Evolutionary conservation across 2,888 invertebrate species (phyloP), one percentile per base, ranked within the genome.

Genomic region (Piscicola geometra): DNA sequence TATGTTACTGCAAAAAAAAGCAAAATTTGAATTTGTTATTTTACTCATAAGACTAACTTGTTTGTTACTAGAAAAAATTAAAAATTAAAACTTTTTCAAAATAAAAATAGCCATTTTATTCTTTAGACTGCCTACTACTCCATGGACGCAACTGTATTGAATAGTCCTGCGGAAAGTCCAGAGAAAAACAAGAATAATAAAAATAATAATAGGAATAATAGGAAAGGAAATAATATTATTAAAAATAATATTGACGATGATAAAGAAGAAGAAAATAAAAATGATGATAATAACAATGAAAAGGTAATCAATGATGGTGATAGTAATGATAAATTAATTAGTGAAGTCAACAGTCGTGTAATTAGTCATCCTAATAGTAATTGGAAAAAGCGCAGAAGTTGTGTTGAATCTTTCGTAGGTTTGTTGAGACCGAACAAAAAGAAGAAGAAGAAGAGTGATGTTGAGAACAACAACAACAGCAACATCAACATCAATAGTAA

Each of bases 151-250:
- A 33, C 28, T 1, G 33, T 47, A 9, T 2, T 50, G 30, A 71
- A 41, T 2, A 71, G 71, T 32, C 52, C 71, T 28, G 71, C 47
- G 5, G 71, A 71, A 3, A 71, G 71, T 50, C 71, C 71, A 25
- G 32, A 33, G 25, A 71, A 71, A 71, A 56, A 5, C n/a, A 56
- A 56, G 3, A 56, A 56, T 56, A 56, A 25, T n/a, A 56, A 56
- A 15, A 56, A 25, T 56, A 25, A 56, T 56, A 5, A 56, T 56
- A 56, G n/a, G 15, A 56, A 56, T 56, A 56, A 56, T 56, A 25
- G 60, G n/a, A 56, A 56, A 25, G 9, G 9, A 18, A 56, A 15
- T 5, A 3, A 25, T 21, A 25, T 9, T 56, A 5, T 25, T 15
- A 25, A 25, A 18, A 56, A 56, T 18, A 56, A 56, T 56, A 25